Evolutionary conservation across 2,113 vertebrate species (phyloP).

Genomic region (Canis aureus): DNA sequence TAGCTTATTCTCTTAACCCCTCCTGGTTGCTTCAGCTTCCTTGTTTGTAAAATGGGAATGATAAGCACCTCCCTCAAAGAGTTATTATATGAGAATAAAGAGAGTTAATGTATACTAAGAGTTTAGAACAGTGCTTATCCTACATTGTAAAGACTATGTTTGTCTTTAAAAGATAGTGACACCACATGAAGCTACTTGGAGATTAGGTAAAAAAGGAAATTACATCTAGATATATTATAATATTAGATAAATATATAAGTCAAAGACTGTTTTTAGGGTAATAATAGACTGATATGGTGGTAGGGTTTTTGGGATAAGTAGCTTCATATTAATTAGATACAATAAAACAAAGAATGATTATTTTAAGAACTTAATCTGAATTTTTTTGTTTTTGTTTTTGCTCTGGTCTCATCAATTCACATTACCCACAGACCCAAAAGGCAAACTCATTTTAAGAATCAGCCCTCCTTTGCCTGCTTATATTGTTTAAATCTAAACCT

Average conservation of each 20-base stretch:
- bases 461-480: background rate
- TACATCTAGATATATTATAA: background rate
- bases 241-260: background rate
- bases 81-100: background rate
- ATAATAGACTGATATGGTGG: background rate
- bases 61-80: background rate
- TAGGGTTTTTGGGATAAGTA: background rate
- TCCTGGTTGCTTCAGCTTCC: background rate
- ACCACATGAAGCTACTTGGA: background rate
- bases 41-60: background rate
- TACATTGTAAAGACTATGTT: background rate
- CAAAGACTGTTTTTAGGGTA: background rate
- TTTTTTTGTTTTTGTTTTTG: background rate
- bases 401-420: background rate
- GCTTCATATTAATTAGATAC: background rate
- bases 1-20: background rate
- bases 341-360: background rate
- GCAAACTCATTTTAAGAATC: background rate
- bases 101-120: background rate
- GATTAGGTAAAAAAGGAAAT: background rate
- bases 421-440: background rate
- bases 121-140: background rate
- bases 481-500: conserved; percentile 10
- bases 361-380: background rate
- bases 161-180: background rate